These are phyloP conservation scores for Argyrosomus japonicus DNA, from an alignment of 2,113 vertebrate species.

Conservation along the genomic window DNA sequence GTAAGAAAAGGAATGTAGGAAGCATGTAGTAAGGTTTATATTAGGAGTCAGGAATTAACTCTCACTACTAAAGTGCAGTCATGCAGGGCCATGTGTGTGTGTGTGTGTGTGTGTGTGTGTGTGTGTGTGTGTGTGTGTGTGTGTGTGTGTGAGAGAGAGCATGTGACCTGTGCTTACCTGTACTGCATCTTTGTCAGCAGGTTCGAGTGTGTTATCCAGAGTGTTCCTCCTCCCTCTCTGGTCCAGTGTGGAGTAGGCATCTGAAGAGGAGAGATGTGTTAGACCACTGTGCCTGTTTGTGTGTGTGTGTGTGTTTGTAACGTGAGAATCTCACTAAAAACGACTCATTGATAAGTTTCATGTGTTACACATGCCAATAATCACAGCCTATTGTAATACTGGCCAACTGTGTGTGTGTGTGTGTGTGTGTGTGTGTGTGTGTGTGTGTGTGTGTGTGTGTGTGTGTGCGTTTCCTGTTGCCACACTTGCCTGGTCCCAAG, in stretches of 20 bases:
- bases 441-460: not conserved
- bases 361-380: not conserved
- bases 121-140: not conserved
- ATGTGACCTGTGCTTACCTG: constrained; percentile 80
- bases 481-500: constrained; percentile 90
- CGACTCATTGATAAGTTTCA: not conserved
- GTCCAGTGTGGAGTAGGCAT: constrained; percentile 91
- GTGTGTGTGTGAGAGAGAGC: not conserved
- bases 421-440: constrained; percentile 1
- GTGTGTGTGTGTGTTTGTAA: constrained; percentile 16
- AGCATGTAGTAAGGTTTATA: not conserved
- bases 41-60: not conserved
- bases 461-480: constrained; percentile 23
- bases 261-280: constrained; percentile 62
- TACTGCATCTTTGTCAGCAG: constrained; percentile 86
- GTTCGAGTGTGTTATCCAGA: constrained; percentile 89
- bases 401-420: not conserved
- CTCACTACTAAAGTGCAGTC: constrained; percentile 1
- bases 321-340: not conserved
- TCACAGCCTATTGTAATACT: too few species aligned
- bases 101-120: not conserved
- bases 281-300: not conserved
- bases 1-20: not conserved
- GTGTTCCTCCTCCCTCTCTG: constrained; percentile 92
- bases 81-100: constrained; percentile 24